Conservation (phyloP, 2,113 vertebrate species). For the Myotis brandtii region DNA sequence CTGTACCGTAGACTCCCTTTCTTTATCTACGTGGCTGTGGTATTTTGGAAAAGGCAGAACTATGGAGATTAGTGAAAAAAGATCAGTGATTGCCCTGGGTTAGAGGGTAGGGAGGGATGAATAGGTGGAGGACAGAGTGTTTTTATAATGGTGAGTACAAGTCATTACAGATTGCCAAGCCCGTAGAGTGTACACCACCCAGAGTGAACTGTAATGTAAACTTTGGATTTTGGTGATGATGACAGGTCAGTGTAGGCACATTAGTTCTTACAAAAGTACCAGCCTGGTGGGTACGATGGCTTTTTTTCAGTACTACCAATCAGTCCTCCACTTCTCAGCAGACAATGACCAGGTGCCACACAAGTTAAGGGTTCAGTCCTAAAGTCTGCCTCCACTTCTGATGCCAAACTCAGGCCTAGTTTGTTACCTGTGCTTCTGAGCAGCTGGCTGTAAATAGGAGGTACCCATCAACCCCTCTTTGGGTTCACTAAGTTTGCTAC, state of each 20-base stretch:
- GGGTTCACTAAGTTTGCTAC: not conserved
- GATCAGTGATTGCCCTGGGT: not conserved
- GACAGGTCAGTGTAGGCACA: not conserved
- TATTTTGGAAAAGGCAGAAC: not conserved
- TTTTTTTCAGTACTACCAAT: not conserved
- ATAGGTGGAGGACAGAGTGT: no score
- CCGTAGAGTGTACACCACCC: not conserved
- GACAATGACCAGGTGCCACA: not conserved
- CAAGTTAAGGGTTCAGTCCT: not conserved
- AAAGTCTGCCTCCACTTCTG: not conserved
- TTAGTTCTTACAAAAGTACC: not conserved
- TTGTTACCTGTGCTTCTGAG: not conserved
- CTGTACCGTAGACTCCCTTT: not conserved
- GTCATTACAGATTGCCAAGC: not conserved
- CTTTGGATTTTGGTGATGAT: not conserved
- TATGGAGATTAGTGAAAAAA: not conserved
- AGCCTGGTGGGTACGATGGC: not conserved
- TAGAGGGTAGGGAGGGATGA: not conserved
- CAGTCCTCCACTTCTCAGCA: not conserved
- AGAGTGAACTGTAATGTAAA: not conserved
- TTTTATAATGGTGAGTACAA: not conserved
- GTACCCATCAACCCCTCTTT: not conserved
- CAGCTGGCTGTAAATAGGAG: not conserved
- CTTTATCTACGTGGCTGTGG: not conserved
- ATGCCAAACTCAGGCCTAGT: not conserved